A percentile compares a stretch with the other conserved stretches of the same genome.
Evolutionary conservation across 1,140 invertebrate genomes (phyloP).

Genomic region (Akabosia matsudoensis): DNA sequence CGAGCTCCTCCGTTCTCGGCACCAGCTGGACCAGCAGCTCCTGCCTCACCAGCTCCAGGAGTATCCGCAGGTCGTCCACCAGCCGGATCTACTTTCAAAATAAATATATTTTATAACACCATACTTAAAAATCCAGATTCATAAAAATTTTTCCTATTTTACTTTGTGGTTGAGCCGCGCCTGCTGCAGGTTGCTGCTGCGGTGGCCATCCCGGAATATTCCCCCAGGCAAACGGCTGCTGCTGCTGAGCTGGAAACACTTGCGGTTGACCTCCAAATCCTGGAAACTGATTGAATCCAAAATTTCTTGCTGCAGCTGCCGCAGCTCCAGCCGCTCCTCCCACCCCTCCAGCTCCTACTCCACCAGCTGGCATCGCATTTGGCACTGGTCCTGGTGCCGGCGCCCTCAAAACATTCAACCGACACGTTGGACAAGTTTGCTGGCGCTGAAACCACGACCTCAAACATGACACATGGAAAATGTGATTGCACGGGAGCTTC

Average conservation of each 20-base stretch:
- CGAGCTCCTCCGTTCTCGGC: neutral
- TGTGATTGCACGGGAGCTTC: slow-evolving; percentile 98
- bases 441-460: slow-evolving; percentile 99
- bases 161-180: slow-evolving; percentile 8
- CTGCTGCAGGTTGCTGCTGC: slow-evolving; percentile 26
- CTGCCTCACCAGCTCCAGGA: neutral
- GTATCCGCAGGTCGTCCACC: no score
- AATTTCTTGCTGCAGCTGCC: slow-evolving; percentile 29
- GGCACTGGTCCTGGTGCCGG: slow-evolving; percentile 51
- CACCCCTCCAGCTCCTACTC: neutral
- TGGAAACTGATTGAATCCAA: slow-evolving; percentile 36
- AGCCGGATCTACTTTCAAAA: neutral
- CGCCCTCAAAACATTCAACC: slow-evolving; percentile 84
- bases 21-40: neutral
- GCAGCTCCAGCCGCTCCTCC: neutral
- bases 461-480: slow-evolving; percentile 97
- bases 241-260: slow-evolving; percentile 53
- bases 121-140: no score
- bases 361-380: neutral
- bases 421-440: slow-evolving; percentile 98
- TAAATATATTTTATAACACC: neutral
- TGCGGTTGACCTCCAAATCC: slow-evolving; percentile 53
- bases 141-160: neutral
- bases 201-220: slow-evolving; percentile 8
- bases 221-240: slow-evolving; percentile 26